Conservation (phyloP, 2,113 vertebrate genomes). For the Harpagus bidentatus region DNA sequence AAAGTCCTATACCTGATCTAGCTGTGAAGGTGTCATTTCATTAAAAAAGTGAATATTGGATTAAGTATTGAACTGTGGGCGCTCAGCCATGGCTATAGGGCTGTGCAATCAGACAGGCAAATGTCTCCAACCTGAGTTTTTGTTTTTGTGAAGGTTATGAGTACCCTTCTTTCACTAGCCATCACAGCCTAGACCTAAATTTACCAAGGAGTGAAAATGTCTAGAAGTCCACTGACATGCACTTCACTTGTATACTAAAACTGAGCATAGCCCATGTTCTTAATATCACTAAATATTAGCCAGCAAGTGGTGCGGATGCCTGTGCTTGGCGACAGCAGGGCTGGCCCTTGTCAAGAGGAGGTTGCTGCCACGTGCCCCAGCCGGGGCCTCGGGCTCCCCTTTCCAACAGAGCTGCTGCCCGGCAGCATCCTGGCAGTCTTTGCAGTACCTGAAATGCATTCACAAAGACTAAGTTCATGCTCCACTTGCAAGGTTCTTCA, state of each 20-base stretch:
- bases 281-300: background rate
- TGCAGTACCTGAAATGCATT: background rate
- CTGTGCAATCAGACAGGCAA: background rate
- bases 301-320: background rate
- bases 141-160: background rate
- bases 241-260: background rate
- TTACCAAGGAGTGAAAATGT: background rate
- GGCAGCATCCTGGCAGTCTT: background rate
- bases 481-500: background rate
- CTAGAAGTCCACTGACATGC: background rate
- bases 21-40: background rate
- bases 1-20: background rate
- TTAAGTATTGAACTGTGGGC: background rate
- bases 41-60: background rate
- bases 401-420: rapidly evolving
- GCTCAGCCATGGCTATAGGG: background rate
- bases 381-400: background rate
- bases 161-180: background rate
- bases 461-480: background rate
- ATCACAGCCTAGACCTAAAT: background rate
- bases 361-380: rapidly evolving
- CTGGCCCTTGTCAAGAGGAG: background rate
- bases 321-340: background rate
- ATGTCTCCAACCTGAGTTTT: background rate
- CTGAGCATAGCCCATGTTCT: background rate